A percentile compares a stretch with the other conserved stretches of the same genome.
phyloP scores from a whole-genome alignment of 2,888 invertebrate species.

The Pyrocoelia pectoralis region DNA sequence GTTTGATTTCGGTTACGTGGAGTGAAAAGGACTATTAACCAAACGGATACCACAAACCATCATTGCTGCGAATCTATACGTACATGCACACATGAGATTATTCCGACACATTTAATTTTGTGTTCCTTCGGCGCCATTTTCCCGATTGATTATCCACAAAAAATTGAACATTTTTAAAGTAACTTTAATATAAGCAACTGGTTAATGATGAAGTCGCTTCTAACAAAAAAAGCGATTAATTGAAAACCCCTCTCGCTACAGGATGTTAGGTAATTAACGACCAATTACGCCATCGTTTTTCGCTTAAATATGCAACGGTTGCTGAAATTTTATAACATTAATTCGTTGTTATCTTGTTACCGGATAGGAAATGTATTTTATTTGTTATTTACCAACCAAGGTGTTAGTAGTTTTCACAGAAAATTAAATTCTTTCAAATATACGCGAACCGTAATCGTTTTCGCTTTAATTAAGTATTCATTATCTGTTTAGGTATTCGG shows the following conservation, averaged over 20 bases:
- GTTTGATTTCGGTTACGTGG: conserved; percentile 28
- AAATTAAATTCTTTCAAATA: not conserved
- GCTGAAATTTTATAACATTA: conserved; percentile 17
- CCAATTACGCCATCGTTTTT: conserved; percentile 24
- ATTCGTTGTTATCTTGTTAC: conserved; percentile 5
- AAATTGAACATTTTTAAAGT: not conserved
- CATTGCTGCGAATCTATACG: not conserved
- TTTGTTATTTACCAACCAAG: too few relatives aligned
- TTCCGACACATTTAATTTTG: conserved; percentile 33
- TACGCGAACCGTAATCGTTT: not conserved
- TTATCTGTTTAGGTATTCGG: conserved; percentile 13
- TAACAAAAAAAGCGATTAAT: conserved; percentile 20
- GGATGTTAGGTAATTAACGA: conserved; percentile 23
- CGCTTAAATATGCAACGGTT: conserved; percentile 16
- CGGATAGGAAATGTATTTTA: not conserved
- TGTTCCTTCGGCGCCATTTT: conserved; percentile 25
- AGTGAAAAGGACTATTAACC: conserved; percentile 22
- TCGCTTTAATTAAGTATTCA: conserved; percentile 20
- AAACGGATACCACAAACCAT: conserved; percentile 18
- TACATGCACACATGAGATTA: conserved; percentile 25
- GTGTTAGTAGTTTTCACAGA: not conserved
- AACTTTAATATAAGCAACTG: conserved; percentile 3
- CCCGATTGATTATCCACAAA: conserved; percentile 18
- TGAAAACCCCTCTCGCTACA: conserved; percentile 20
- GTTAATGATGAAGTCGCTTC: not conserved